Evolutionary conservation across 1,140 invertebrate species (phyloP).

Genomic region (Manduca sexta): DNA sequence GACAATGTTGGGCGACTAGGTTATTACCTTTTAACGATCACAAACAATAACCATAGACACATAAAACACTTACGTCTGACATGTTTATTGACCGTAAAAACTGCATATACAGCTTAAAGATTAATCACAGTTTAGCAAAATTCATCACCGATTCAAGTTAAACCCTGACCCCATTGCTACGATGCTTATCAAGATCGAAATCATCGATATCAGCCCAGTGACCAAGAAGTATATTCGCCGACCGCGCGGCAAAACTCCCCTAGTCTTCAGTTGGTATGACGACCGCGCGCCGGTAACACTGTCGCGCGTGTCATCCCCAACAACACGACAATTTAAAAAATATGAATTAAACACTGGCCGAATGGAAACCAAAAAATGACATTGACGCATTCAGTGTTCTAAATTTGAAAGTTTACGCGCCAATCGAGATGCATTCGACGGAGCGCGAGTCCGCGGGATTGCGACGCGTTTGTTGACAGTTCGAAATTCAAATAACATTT

Average conservation of each 20-base stretch:
- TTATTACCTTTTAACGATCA: no score
- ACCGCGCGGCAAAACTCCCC: conserved; percentile 23
- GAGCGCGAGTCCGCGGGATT: conserved; percentile 5
- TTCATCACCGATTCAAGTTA: conserved; percentile 37
- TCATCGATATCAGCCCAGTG: conserved; percentile 55
- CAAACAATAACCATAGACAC: no score
- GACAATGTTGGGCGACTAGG: no score
- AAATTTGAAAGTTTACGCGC: conserved; percentile 15
- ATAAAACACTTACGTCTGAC: no score
- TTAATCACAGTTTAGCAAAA: conserved; percentile 8
- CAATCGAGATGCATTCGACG: conserved; percentile 13
- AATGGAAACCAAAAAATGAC: conserved; percentile 12
- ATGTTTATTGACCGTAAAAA: no score
- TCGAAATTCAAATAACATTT: conserved; percentile 2
- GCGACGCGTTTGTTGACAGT: conserved; percentile 3
- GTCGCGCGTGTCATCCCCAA: conserved; percentile 17
- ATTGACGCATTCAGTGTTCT: conserved; percentile 16
- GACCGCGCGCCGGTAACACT: conserved; percentile 39
- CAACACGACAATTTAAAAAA: conserved; percentile 3
- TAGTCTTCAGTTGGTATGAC: conserved; percentile 42
- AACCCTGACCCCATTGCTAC: conserved; percentile 52
- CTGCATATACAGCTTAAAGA: neutral
- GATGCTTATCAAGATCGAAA: conserved; percentile 55
- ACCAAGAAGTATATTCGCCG: conserved; percentile 33
- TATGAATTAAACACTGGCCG: conserved; percentile 17